Evolutionary conservation across 2,888 invertebrate species (phyloP), one percentile per base, ranked within the genome.

Genomic region (Nymphalis c-album): DNA sequence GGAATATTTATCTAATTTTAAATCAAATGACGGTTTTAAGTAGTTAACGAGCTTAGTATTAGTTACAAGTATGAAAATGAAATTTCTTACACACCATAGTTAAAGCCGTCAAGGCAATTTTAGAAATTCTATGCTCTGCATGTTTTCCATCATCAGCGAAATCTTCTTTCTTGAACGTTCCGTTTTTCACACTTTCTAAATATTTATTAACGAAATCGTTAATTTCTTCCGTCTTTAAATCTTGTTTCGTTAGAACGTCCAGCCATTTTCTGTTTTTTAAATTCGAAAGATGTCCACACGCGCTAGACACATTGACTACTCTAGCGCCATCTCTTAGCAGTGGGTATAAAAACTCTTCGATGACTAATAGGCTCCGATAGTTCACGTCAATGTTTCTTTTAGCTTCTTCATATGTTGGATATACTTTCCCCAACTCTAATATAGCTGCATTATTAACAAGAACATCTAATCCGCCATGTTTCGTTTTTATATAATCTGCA

Each of bases 401-500:
- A 18, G 91, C 91, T 0, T 78, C 81, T 76, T 90, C 91, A 70
- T 90, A 91, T n/a, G 75, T 82, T 2, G 91, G 91, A 69, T 90
- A 91, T 7, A 87, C 73, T 75, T 87, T 74, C 7, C 85, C 75
- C 83, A 82, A 85, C 72, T 91, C 90, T 62, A 91, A 77, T 55
- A 89, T 79, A 72, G 93, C 96, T 31, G 96, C 96, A 84, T 97
- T 97, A 82, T 96, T 96, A 1, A 96, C 93, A 18, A 96, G 86
- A 20, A 96, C 86, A 83, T 97, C 96, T 4, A 96, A 80, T 0
- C 95, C 95, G 10, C 94, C 94, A 77, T 96, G 93, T 68, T 92
- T 93, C 45, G 84, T 83, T 81, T 93, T 88, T 1, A 96, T 81
- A 78, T 91, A 93, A 68, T 94, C 88, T 7, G 91, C 91, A 57